phyloP scores from a whole-genome alignment of 2,888 invertebrate genomes.

The Trissolcus brochymenae region DNA sequence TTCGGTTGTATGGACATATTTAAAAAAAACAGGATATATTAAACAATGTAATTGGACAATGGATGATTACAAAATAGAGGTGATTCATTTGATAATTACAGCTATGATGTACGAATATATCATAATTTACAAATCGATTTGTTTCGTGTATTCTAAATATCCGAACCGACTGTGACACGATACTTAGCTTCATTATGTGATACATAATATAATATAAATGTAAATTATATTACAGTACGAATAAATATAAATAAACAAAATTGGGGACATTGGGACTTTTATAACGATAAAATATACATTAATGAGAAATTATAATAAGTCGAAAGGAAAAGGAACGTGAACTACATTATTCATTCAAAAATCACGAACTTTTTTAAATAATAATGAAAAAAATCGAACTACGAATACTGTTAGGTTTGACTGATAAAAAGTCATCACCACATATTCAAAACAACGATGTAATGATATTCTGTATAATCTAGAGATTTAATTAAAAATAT shows the following conservation, averaged over 20 bases:
- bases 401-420: neutral
- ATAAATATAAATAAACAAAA: slow-evolving; percentile 15
- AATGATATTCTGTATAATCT: slow-evolving; percentile 37
- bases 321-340: slow-evolving; percentile 9
- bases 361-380: neutral
- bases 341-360: neutral
- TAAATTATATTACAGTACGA: slow-evolving; percentile 27
- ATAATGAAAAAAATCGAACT: neutral
- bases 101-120: slow-evolving; percentile 37
- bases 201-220: slow-evolving; percentile 40
- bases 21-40: slow-evolving; percentile 19
- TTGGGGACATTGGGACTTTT: slow-evolving; percentile 44
- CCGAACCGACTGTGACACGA: slow-evolving; percentile 37
- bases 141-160: slow-evolving; percentile 40
- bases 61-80: slow-evolving; percentile 10
- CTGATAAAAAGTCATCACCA: neutral
- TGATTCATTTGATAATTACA: slow-evolving; percentile 41
- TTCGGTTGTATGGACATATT: slow-evolving; percentile 5
- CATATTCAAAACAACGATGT: slow-evolving; percentile 35
- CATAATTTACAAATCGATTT: slow-evolving; percentile 39
- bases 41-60: slow-evolving; percentile 30
- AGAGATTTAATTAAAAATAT: slow-evolving; percentile 23
- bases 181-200: slow-evolving; percentile 56
- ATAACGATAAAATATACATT: slow-evolving; percentile 23
- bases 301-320: slow-evolving; percentile 14